Evolutionary conservation across 2,797 vertebrate species (phyloP).

Genomic region (Platyrinchus mystaceus): DNA sequence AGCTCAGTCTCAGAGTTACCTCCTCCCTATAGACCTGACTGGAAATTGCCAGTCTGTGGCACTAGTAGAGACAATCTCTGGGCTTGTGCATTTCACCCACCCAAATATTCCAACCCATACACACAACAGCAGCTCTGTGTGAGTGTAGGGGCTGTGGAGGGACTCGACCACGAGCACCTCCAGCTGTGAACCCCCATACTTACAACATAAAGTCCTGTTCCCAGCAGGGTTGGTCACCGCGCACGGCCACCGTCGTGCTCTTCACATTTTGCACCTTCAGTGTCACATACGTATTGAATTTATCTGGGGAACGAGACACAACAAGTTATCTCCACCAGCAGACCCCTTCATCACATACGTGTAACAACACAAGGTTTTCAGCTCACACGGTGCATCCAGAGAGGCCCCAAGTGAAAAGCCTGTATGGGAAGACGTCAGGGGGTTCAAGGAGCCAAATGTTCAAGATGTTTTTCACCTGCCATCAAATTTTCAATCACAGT

Average conservation of each 20-base stretch:
- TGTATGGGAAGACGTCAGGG: not conserved
- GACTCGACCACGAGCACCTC: not conserved
- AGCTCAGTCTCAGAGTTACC: not conserved
- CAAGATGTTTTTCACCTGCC: not conserved
- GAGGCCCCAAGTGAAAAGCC: not conserved
- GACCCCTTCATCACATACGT: not conserved
- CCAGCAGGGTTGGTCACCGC: conserved; percentile 93
- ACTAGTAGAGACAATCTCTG: not conserved
- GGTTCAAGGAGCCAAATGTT: not conserved
- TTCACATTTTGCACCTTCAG: conserved; percentile 98
- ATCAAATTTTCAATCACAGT: not conserved
- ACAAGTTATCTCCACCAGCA: not conserved
- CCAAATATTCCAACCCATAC: not conserved
- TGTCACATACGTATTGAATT: conserved; percentile 95
- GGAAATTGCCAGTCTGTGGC: rapidly evolving
- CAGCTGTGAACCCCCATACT: conserved; percentile 64
- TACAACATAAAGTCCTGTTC: conserved; percentile 99
- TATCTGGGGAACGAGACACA: conserved; percentile 78
- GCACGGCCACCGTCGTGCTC: conserved; percentile 91
- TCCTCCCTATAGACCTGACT: not conserved
- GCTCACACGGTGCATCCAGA: not conserved
- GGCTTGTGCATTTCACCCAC: not conserved
- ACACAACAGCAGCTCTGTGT: not conserved
- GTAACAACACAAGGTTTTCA: not conserved
- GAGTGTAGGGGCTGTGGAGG: rapidly evolving